A percentile compares a stretch with the other conserved stretches of the same genome.
Evolutionary conservation across 2,888 invertebrate species (phyloP).

Genomic region (Ornithoptera alexandrae): DNA sequence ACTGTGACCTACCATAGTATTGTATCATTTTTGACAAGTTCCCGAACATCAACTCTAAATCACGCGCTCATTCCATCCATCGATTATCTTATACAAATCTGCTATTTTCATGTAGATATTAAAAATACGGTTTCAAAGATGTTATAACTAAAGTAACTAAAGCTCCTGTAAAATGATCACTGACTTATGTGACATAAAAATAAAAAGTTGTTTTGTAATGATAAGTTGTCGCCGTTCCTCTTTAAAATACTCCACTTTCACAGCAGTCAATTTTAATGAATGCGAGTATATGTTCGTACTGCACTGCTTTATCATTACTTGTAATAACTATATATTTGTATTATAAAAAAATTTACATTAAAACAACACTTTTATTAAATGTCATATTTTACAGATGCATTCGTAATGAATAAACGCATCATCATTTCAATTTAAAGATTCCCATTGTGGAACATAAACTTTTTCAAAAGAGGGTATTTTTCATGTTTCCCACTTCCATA

Average conservation of each 20-base stretch:
- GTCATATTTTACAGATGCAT: not conserved
- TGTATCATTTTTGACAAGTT: too few relatives aligned
- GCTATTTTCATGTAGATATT: too few relatives aligned
- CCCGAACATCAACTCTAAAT: too few relatives aligned
- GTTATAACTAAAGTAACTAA: not conserved
- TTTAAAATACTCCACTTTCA: constrained; percentile 11
- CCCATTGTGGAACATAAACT: too few relatives aligned
- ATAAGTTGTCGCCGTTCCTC: constrained; percentile 1
- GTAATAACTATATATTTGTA: constrained; percentile 14
- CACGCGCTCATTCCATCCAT: too few relatives aligned
- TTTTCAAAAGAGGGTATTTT: too few relatives aligned
- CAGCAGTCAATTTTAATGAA: constrained; percentile 20
- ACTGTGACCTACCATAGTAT: too few relatives aligned
- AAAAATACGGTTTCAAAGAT: not conserved
- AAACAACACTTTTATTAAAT: not conserved
- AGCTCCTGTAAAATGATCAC: not conserved
- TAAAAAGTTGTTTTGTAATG: not conserved
- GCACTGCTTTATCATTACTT: constrained; percentile 4
- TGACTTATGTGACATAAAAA: not conserved
- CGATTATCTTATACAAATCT: too few relatives aligned
- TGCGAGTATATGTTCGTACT: constrained; percentile 6
- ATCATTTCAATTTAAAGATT: too few relatives aligned
- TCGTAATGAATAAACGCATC: not conserved
- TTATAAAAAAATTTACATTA: not conserved
- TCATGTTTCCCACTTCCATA: too few relatives aligned